These are phyloP conservation scores for Oryzias woworae DNA, from an alignment of 2,113 vertebrate genomes.

Conservation along the genomic window DNA sequence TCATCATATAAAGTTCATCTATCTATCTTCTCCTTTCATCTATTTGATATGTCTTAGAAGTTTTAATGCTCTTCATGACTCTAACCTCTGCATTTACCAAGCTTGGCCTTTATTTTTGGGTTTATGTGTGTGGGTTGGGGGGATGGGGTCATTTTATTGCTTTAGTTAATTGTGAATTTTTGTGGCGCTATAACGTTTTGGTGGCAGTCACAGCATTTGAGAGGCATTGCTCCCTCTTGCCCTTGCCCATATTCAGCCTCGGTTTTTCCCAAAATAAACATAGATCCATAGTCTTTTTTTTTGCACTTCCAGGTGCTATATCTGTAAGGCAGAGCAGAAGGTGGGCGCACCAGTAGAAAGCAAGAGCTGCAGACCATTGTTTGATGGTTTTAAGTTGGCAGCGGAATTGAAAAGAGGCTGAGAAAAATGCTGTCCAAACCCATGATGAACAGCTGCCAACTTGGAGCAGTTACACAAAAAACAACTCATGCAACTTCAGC, in stretches of 20 bases:
- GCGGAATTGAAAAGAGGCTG: slow-evolving; percentile 27
- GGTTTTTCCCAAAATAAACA: slow-evolving; percentile 20
- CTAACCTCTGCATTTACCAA: no score
- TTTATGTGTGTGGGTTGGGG: no score
- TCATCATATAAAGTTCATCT: no score
- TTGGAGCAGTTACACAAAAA: slow-evolving; percentile 4
- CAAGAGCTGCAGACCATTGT: slow-evolving; percentile 35
- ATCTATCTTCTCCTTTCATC: no score
- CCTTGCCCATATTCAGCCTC: neutral
- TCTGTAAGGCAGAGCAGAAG: slow-evolving; percentile 18
- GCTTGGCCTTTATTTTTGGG: no score
- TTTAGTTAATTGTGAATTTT: no score
- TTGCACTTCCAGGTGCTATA: slow-evolving; percentile 33
- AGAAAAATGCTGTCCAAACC: neutral
- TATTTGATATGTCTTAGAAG: no score
- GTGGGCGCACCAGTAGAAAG: slow-evolving; percentile 36
- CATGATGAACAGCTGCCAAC: neutral
- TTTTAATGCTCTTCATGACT: no score
- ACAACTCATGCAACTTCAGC: neutral
- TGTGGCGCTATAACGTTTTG: no score
- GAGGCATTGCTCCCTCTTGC: neutral
- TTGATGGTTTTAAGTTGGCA: slow-evolving; percentile 37
- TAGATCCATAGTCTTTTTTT: slow-evolving; percentile 4
- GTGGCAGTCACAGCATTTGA: no score
- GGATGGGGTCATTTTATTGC: no score